Base-by-base conservation (phyloP, 2,888 invertebrate species). In the Melieria omissa region DNA sequence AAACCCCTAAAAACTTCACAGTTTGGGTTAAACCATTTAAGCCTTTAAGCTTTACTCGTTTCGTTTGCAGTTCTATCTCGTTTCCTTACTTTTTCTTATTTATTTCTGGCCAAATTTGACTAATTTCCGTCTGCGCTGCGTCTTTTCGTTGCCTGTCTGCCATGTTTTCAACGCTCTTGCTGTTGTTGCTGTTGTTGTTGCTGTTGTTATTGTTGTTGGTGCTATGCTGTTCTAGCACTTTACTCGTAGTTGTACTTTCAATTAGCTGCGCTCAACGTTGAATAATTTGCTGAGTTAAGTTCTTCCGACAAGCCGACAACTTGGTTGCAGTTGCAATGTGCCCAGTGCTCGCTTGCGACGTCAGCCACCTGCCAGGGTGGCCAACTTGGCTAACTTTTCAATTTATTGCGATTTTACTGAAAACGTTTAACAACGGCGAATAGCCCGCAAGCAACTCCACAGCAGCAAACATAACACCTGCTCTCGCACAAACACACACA, bases 201-300 rank as follows among this genome's bases (percentile, higher is more conserved):
- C 16, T 16, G 16, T 16, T 16, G 29, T 29, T 29, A 3, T 29
- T 29, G 29, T 29, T 29, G 2, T 29, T 29, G 29, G 29, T 29
- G 29, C 29, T 29, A 29, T 29, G 29, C 29, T 29, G 29, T 3
- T 29, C 29, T 29, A 29, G 29, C 29, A 29, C 29, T 29, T 29
- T 29, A 3, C 29, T 29, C 29, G 12, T 42, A 42, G 1, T 12
- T 58, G 16, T 44, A 61, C 49, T 61, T 67, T 67, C 60, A 67
- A 67, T 67, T 67, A 67, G 67, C 67, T 9, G 10, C 44, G 16
- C 52, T 61, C 44, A 44, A 67, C 44, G 60, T 44, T 60, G 46
- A 67, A 67, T 67, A 67, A 67, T 67, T 67, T 60, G 49, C 60
- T 52, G 52, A 67, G 57, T 47, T 61, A 49, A 67, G 52, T 42